phyloP scores from a whole-genome alignment of 2,888 invertebrate genomes.

The Allolobophora icterica region DNA sequence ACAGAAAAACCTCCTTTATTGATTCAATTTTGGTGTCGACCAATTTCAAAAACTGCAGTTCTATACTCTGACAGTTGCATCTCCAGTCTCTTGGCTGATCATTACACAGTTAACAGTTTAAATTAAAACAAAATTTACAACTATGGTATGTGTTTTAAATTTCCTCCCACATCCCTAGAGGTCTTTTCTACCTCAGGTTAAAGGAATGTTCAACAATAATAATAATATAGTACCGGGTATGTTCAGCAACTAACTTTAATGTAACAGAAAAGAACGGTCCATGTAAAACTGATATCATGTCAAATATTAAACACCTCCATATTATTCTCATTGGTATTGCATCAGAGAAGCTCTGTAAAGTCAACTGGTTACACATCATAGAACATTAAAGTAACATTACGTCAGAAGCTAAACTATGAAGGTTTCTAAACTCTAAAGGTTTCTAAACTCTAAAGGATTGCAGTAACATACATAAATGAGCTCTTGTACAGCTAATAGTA shows the following conservation, averaged over 20 bases:
- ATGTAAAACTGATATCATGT: not conserved
- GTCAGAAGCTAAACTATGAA: not conserved
- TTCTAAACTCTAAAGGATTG: not conserved
- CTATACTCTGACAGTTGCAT: too few species aligned
- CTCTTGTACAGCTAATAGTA: too few species aligned
- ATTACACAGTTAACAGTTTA: too few species aligned
- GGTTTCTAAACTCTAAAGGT: not conserved
- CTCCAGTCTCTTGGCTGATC: too few species aligned
- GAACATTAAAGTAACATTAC: not conserved
- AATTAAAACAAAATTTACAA: not conserved
- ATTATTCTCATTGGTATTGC: conserved; percentile 1
- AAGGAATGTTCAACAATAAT: not conserved
- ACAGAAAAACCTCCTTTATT: not conserved
- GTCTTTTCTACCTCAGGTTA: not conserved
- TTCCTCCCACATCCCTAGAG: not conserved
- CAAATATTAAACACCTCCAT: not conserved
- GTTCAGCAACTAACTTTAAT: not conserved
- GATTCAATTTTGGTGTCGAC: too few species aligned
- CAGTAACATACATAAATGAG: not conserved
- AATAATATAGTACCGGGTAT: not conserved
- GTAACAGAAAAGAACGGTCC: not conserved
- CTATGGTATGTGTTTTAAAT: not conserved
- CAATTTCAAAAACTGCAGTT: too few species aligned
- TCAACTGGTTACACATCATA: not conserved
- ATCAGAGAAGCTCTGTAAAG: not conserved